Percentiles rank a stretch among this genome's conserved stretches.
Evolutionary conservation across 2,797 vertebrate species (phyloP).

Genomic region (Furcifer pardalis): DNA sequence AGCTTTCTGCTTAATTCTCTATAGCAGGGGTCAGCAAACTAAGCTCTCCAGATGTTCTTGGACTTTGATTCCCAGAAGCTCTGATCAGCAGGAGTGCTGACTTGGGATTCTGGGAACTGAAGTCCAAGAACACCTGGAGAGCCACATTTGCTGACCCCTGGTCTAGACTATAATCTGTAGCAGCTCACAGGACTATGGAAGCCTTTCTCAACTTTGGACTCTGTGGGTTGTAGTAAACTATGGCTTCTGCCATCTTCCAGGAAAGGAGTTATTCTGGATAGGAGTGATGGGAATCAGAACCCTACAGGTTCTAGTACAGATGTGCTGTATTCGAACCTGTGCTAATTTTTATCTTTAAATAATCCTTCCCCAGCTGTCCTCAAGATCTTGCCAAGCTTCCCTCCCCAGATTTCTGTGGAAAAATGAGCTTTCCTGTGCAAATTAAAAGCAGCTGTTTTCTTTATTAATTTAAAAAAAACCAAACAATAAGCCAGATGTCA

Average conservation of each 20-base stretch:
- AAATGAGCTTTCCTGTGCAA: not conserved
- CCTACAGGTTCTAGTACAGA: too few relatives aligned
- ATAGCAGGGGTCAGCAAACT: too few relatives aligned
- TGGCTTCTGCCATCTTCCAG: not conserved
- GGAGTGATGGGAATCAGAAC: not conserved
- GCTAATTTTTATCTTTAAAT: not conserved
- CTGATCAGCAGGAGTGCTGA: too few relatives aligned
- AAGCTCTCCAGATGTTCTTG: too few relatives aligned
- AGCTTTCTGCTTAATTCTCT: too few relatives aligned
- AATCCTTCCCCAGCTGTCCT: not conserved
- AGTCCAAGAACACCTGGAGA: too few relatives aligned
- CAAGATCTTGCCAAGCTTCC: conserved; percentile 34
- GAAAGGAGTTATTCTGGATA: too few relatives aligned
- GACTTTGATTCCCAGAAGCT: too few relatives aligned
- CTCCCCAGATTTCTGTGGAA: conserved; percentile 15
- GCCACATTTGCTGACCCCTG: not conserved
- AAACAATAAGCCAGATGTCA: conserved; percentile 49
- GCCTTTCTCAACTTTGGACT: not conserved
- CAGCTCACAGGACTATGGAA: not conserved
- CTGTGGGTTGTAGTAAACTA: not conserved
- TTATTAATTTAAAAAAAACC: conserved; percentile 56
- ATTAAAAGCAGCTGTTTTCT: conserved; percentile 37
- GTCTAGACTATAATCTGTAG: too few relatives aligned
- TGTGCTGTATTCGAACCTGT: too few relatives aligned
- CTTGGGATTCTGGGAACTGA: too few relatives aligned